These are phyloP conservation scores for Spatula clypeata DNA, from an alignment of 2,797 vertebrate genomes.

Conservation along the genomic window DNA sequence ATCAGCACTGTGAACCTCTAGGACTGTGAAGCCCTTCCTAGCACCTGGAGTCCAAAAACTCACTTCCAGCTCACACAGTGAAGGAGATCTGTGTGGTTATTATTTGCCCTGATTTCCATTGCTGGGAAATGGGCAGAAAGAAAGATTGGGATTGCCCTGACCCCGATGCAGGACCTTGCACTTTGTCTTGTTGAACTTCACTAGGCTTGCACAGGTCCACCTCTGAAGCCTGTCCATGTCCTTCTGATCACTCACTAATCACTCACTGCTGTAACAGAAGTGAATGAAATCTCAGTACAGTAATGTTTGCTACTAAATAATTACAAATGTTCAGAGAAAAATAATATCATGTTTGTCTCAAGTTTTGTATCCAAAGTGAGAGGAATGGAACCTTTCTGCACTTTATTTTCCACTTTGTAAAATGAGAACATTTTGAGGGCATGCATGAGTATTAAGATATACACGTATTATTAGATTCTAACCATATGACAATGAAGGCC, in stretches of 20 bases:
- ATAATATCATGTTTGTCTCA: not conserved
- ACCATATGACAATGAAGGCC: not conserved
- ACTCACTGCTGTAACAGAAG: not conserved
- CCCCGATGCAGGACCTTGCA: no score
- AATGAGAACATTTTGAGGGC: not conserved
- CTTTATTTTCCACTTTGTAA: not conserved
- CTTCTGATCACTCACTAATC: no score
- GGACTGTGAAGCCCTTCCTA: not conserved
- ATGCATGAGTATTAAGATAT: not conserved
- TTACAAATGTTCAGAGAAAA: not conserved
- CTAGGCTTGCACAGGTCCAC: no score
- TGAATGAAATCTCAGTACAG: not conserved
- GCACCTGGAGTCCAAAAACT: not conserved
- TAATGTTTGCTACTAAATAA: not conserved
- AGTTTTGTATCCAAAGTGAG: not conserved
- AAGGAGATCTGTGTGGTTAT: not conserved
- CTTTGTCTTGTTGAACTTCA: no score
- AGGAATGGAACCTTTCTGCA: not conserved
- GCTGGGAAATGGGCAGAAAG: not conserved
- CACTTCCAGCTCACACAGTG: not conserved
- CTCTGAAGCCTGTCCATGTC: no score
- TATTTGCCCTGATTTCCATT: not conserved
- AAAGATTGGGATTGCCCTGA: no score
- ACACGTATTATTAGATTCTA: not conserved
- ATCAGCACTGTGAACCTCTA: not conserved